phyloP scores from a whole-genome alignment of 2,888 invertebrate genomes.

The Leptinotarsa rubiginosa region DNA sequence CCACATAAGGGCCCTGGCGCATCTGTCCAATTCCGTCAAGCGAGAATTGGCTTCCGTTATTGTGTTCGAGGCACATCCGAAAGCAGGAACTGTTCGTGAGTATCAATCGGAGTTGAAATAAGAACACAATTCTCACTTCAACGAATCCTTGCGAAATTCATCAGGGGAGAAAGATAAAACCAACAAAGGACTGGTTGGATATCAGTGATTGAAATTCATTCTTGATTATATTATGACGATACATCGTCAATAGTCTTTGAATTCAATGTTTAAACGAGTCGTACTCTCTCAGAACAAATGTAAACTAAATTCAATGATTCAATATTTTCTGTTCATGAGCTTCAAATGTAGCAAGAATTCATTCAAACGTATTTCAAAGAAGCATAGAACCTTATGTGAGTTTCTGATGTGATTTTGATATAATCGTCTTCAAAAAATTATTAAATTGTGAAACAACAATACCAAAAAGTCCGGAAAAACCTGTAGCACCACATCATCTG shows the following conservation, averaged over 20 bases:
- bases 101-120: constrained; percentile 51
- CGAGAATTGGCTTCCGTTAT: constrained; percentile 83
- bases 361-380: too few relatives aligned
- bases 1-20: constrained; percentile 83
- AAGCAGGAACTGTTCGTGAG: constrained; percentile 82
- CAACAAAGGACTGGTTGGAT: background rate
- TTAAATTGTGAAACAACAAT: too few relatives aligned
- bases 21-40: constrained; percentile 85
- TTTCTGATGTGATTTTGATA: too few relatives aligned
- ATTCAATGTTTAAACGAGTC: too few relatives aligned
- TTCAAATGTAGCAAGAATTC: too few relatives aligned
- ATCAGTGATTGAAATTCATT: background rate
- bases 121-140: background rate
- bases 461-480: too few relatives aligned
- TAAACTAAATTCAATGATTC: too few relatives aligned
- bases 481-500: too few relatives aligned
- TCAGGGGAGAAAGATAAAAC: background rate
- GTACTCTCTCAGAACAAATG: too few relatives aligned
- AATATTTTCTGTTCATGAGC: too few relatives aligned
- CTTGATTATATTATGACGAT: background rate
- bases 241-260: background rate
- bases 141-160: background rate
- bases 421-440: too few relatives aligned
- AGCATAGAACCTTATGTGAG: too few relatives aligned
- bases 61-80: constrained; percentile 83